phyloP scores from a whole-genome alignment of 1,140 invertebrate species.

The Zaprionus lachaisei region DNA sequence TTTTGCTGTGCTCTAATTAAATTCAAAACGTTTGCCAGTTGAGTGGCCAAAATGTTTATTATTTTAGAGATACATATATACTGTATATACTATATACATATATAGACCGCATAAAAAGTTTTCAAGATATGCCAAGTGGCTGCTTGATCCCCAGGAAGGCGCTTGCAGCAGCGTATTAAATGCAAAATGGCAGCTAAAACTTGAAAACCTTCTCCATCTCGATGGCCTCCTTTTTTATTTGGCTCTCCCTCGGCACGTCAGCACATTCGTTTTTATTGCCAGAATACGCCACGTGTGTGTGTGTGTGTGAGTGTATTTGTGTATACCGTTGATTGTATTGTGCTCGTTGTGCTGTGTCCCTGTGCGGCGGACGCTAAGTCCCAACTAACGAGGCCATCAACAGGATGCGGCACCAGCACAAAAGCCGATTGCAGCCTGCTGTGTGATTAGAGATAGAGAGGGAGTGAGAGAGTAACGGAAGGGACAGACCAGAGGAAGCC shows the following conservation, averaged over 20 bases:
- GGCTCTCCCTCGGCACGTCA: slow-evolving; percentile 40
- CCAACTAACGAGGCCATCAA: slow-evolving; percentile 79
- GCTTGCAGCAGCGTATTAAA: slow-evolving; percentile 56
- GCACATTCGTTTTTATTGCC: slow-evolving; percentile 73
- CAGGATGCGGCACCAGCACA: slow-evolving; percentile 75
- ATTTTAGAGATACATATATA: slow-evolving; percentile 20
- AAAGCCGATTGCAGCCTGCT: slow-evolving; percentile 76
- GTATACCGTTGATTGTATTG: slow-evolving; percentile 68
- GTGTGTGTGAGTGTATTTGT: slow-evolving; percentile 22
- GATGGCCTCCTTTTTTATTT: slow-evolving; percentile 55
- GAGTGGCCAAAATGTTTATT: slow-evolving; percentile 41
- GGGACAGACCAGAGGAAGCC: not conserved
- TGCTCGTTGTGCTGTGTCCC: slow-evolving; percentile 31
- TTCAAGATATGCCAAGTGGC: slow-evolving; percentile 6
- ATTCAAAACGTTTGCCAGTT: slow-evolving; percentile 65
- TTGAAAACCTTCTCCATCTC: slow-evolving; percentile 41
- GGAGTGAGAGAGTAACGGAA: slow-evolving; percentile 3
- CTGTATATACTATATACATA: slow-evolving; percentile 2
- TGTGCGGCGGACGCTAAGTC: slow-evolving; percentile 63
- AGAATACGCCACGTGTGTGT: slow-evolving; percentile 22
- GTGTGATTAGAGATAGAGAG: slow-evolving; percentile 65
- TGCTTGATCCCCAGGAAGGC: slow-evolving; percentile 13
- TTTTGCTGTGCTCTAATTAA: slow-evolving; percentile 66
- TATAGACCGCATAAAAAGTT: not conserved
- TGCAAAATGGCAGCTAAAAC: slow-evolving; percentile 64